These are phyloP conservation scores for Cassiopea xamachana DNA, from an alignment of 30 jellyfish, hydroid and myxozoan species.

Conservation along the genomic window DNA sequence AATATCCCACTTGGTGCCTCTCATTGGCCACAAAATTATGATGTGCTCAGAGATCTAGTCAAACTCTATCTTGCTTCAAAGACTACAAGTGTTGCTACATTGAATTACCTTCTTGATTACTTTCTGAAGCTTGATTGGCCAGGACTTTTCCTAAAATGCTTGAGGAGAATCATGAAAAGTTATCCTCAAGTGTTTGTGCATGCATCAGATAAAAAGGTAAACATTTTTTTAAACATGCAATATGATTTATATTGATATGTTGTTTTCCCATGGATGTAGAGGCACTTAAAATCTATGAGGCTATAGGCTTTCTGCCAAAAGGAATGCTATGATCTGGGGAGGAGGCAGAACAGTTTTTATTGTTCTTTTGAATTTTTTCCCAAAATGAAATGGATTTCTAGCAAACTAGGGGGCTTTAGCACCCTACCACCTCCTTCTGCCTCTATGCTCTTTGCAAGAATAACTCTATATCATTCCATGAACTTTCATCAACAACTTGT, in stretches of 20 bases:
- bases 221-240: neutral
- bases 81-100: constrained; percentile 32
- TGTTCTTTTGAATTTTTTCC: no score
- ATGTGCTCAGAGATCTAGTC: constrained; percentile 77
- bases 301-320: no score
- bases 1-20: constrained; percentile 77
- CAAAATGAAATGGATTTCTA: no score
- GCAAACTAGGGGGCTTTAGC: no score
- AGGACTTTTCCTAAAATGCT: constrained; percentile 67
- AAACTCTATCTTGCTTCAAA: constrained; percentile 66
- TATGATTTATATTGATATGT: neutral
- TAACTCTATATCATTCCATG: no score
- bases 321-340: no score
- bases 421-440: no score
- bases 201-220: constrained; percentile 74
- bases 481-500: no score
- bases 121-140: constrained; percentile 88
- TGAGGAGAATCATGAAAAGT: constrained; percentile 58
- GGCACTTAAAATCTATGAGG: no score
- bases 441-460: no score
- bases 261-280: no score
- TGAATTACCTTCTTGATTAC: constrained; percentile 53
- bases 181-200: constrained; percentile 88
- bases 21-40: constrained; percentile 77
- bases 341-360: no score